Percentiles rank a stretch among this genome's conserved stretches.
phyloP scores from a whole-genome alignment of 2,113 vertebrate species.

The Alouatta palliata region DNA sequence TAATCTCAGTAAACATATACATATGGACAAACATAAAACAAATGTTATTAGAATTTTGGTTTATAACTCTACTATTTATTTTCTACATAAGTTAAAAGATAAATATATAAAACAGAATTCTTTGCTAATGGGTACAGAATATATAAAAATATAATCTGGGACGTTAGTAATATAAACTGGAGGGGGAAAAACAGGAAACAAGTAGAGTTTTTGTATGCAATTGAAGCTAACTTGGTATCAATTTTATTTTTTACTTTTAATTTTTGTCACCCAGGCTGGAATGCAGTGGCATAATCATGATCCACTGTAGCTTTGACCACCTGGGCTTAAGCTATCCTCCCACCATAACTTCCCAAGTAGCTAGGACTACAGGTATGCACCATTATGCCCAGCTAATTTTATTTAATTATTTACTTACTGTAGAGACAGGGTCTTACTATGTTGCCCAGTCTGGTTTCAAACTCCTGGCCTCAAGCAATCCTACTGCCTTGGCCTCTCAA shows the following conservation, averaged over 20 bases:
- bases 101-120: background rate
- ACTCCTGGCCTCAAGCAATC: no score
- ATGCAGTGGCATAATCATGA: no score
- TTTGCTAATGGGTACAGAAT: background rate
- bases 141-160: background rate
- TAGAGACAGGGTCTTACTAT: no score
- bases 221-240: background rate
- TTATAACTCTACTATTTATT: background rate
- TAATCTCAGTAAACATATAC: background rate
- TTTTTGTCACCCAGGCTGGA: no score
- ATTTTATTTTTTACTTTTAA: background rate
- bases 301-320: no score
- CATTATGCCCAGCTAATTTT: no score
- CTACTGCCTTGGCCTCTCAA: no score
- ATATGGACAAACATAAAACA: background rate
- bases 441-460: no score
- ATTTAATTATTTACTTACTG: no score
- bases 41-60: background rate
- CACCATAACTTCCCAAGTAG: no score
- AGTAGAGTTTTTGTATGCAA: background rate
- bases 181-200: background rate
- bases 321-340: no score
- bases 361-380: no score
- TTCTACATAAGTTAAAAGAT: background rate
- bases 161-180: background rate